Evolutionary conservation across 2,113 vertebrate species (phyloP).

Genomic region (Orthochromis indermauri): DNA sequence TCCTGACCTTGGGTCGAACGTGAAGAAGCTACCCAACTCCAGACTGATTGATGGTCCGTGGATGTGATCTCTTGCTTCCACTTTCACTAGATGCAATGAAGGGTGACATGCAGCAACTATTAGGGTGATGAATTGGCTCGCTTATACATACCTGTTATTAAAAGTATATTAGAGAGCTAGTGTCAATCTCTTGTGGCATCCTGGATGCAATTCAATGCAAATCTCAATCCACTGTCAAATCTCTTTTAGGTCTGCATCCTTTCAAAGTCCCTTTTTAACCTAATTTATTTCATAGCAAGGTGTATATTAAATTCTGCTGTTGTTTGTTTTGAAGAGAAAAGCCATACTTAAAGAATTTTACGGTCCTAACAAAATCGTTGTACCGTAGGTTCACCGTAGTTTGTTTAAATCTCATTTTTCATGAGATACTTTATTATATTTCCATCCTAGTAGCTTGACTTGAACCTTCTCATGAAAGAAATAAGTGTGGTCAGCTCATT

Average conservation of each 20-base stretch:
- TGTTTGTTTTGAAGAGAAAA: not conserved
- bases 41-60: slow-evolving; percentile 32
- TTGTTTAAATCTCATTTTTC: not conserved
- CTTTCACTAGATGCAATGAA: not conserved
- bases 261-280: not conserved
- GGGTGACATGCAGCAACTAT: not conserved
- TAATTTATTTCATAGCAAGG: not conserved
- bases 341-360: not conserved
- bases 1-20: slow-evolving; percentile 22
- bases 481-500: not conserved
- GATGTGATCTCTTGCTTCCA: slow-evolving; percentile 10
- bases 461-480: not conserved
- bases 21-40: not conserved
- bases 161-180: not conserved
- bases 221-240: not conserved
- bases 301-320: not conserved
- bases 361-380: not conserved
- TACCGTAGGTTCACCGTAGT: not conserved
- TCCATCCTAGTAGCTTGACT: not conserved
- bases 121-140: not conserved
- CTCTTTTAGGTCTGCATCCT: not conserved
- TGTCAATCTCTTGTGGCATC: not conserved
- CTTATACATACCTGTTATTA: not conserved
- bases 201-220: not conserved
- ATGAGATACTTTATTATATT: not conserved